phyloP scores from a whole-genome alignment of 1,140 invertebrate genomes.

The Periplaneta americana region DNA sequence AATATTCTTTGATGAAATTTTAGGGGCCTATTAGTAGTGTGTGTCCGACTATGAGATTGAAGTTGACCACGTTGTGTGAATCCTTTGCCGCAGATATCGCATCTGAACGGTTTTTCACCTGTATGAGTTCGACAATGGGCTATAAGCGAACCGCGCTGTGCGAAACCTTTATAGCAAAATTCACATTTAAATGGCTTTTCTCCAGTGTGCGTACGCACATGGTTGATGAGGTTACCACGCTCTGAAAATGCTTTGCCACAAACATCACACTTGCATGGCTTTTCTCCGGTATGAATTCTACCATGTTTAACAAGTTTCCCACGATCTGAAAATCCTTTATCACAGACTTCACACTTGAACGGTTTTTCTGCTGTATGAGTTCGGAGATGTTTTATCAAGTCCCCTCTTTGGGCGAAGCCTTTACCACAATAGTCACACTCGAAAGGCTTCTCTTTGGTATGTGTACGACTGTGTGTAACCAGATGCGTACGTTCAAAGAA shows the following conservation, averaged over 20 bases:
- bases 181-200: conserved; percentile 46
- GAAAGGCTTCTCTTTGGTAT: conserved; percentile 43
- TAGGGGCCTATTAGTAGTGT: no score
- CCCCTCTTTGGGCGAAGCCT: conserved; percentile 39
- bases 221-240: not conserved
- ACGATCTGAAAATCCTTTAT: conserved; percentile 30
- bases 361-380: conserved; percentile 30
- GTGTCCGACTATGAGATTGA: not conserved
- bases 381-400: conserved; percentile 45
- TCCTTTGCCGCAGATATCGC: conserved; percentile 36
- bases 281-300: conserved; percentile 17
- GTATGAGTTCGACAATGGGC: conserved; percentile 57
- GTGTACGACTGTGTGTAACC: conserved; percentile 32
- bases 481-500: not conserved
- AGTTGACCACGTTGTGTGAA: conserved; percentile 25
- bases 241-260: conserved; percentile 24
- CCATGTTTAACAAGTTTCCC: conserved; percentile 13
- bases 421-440: conserved; percentile 40
- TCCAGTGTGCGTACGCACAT: conserved; percentile 40
- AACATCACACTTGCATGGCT: conserved; percentile 20
- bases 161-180: conserved; percentile 44
- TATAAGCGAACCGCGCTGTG: conserved; percentile 39
- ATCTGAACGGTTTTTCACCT: conserved; percentile 57
- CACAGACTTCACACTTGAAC: conserved; percentile 32
- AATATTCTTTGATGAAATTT: no score